Evolutionary conservation across 2,113 vertebrate genomes (phyloP).

Genomic region (Eurystomus gularis): DNA sequence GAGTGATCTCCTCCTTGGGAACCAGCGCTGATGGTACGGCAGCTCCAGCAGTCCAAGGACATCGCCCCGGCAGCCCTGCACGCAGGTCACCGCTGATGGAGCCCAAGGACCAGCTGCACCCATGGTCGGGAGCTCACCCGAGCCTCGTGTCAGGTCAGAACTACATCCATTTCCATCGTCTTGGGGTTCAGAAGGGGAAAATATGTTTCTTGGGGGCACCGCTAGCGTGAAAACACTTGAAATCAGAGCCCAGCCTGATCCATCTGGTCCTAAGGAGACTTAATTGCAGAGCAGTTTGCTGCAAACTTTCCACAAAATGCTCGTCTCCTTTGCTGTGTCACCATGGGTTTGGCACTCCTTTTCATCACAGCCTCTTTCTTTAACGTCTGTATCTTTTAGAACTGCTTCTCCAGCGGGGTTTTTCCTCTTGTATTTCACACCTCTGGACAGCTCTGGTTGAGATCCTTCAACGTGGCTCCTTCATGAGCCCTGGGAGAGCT

Average conservation of each 20-base stretch:
- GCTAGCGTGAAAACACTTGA: not conserved
- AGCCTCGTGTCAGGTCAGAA: not conserved
- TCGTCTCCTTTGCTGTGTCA: not conserved
- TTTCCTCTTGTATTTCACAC: not conserved
- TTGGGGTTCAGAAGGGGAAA: not conserved
- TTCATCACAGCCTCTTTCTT: not conserved
- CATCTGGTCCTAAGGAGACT: not conserved
- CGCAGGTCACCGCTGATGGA: accelerated
- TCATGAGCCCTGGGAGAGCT: not conserved
- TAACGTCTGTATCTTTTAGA: not conserved
- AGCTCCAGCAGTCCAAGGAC: not conserved
- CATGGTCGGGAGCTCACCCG: accelerated
- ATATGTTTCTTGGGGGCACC: not conserved
- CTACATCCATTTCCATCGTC: accelerated
- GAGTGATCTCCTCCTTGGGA: not conserved
- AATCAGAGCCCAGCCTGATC: not conserved
- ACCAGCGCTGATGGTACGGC: accelerated
- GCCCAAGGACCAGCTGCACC: not conserved
- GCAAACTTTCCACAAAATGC: not conserved
- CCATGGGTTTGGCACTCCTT: not conserved
- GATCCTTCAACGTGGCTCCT: not conserved
- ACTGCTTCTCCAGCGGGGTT: not conserved
- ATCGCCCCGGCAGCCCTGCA: accelerated
- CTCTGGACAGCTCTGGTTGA: not conserved
- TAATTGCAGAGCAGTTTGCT: not conserved